These are phyloP conservation scores for Vulpes vulpes DNA, from an alignment of 2,113 vertebrate species.

Conservation along the genomic window DNA sequence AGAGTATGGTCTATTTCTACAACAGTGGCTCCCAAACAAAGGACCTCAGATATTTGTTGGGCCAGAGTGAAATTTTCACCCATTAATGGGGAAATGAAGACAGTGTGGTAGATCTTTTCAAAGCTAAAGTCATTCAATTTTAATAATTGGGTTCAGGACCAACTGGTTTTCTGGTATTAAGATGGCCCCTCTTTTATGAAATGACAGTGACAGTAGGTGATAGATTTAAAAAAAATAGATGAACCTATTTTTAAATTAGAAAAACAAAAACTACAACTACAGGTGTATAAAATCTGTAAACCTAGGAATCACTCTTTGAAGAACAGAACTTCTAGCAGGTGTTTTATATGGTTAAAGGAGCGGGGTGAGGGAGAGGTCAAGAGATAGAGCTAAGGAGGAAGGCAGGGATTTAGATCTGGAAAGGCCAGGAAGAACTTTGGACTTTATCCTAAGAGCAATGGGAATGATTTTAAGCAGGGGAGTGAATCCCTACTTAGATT, in stretches of 20 bases:
- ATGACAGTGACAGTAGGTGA: neutral
- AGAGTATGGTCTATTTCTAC: neutral
- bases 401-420: neutral
- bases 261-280: neutral
- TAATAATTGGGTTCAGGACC: neutral
- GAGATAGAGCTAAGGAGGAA: neutral
- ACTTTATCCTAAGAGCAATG: neutral
- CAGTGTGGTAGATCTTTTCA: neutral
- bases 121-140: neutral
- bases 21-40: neutral
- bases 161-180: slow-evolving; percentile 41
- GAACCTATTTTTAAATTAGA: slow-evolving; percentile 13
- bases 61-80: neutral
- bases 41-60: neutral
- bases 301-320: neutral
- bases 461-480: neutral
- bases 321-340: neutral
- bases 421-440: neutral
- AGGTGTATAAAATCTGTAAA: neutral
- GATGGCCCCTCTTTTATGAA: neutral
- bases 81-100: neutral
- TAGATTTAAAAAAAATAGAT: neutral
- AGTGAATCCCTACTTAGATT: neutral
- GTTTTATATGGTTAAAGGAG: neutral
- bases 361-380: neutral